Conservation (phyloP, 2,888 invertebrate genomes). For the Apamea crenata region DNA sequence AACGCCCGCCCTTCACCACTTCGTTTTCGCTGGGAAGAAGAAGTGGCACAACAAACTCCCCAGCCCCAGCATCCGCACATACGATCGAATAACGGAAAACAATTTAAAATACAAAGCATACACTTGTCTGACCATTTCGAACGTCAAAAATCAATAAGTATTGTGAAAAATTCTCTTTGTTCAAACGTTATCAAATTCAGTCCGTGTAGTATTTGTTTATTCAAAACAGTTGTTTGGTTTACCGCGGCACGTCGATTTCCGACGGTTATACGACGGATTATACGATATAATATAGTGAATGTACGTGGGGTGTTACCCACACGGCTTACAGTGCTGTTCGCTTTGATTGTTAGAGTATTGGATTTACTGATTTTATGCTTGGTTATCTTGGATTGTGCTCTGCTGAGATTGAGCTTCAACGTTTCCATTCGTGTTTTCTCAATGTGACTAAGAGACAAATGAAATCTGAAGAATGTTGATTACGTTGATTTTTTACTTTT, state of each 20-base stretch:
- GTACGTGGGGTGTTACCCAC: constrained; percentile 2
- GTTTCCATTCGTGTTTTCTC: background rate
- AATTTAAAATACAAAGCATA: background rate
- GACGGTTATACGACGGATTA: no score
- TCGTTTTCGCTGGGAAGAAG: background rate
- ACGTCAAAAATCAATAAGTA: constrained; percentile 15
- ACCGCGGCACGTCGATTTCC: constrained; percentile 26
- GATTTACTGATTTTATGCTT: constrained; percentile 5
- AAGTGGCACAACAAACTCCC: background rate
- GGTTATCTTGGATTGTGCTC: background rate
- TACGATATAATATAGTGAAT: constrained; percentile 3
- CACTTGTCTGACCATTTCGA: background rate
- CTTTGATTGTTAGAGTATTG: constrained; percentile 1
- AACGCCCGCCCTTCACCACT: background rate
- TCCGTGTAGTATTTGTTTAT: constrained; percentile 48
- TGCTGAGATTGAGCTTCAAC: background rate
- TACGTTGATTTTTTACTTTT: background rate
- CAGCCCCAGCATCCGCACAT: background rate
- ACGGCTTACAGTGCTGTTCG: constrained; percentile 7
- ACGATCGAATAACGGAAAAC: background rate
- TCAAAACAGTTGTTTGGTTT: constrained; percentile 38
- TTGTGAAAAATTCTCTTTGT: constrained; percentile 2
- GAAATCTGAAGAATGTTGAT: no score
- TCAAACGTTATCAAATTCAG: constrained; percentile 35
- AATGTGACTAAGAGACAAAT: background rate